These are phyloP conservation scores for Ondatra zibethicus DNA, from an alignment of 2,113 vertebrate species.

Conservation along the genomic window DNA sequence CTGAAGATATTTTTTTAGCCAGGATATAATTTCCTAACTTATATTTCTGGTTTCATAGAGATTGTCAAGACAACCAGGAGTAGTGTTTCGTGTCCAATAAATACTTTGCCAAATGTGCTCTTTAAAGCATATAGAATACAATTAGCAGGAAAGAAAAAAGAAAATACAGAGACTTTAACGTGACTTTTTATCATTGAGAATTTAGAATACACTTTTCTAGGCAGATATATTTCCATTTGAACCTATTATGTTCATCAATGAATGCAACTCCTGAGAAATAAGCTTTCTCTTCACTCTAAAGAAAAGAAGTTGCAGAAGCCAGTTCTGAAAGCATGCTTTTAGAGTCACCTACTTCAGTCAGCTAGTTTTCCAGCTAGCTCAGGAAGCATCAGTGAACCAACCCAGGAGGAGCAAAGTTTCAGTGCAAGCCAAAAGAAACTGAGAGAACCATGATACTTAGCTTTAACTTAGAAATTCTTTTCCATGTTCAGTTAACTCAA, in stretches of 20 bases:
- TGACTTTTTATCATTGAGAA: constrained; percentile 28
- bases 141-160: constrained; percentile 25
- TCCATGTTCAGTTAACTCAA: background rate
- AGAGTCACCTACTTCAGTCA: background rate
- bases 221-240: constrained; percentile 45
- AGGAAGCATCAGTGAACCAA: constrained; percentile 22
- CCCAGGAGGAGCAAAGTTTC: constrained; percentile 23
- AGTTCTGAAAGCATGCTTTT: constrained; percentile 36
- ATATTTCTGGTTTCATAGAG: background rate
- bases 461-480: constrained; percentile 40
- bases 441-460: background rate
- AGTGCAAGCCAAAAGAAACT: background rate
- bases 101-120: constrained; percentile 13
- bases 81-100: background rate
- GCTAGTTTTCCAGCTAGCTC: background rate
- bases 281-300: constrained; percentile 45
- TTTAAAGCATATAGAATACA: constrained; percentile 29
- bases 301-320: constrained; percentile 20
- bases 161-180: constrained; percentile 21
- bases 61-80: background rate
- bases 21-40: background rate
- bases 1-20: constrained; percentile 1
- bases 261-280: constrained; percentile 13
- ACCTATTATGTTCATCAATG: constrained; percentile 47
- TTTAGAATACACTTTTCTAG: background rate